phyloP scores from a whole-genome alignment of 2,113 vertebrate species.

The Recurvirostra avosetta region DNA sequence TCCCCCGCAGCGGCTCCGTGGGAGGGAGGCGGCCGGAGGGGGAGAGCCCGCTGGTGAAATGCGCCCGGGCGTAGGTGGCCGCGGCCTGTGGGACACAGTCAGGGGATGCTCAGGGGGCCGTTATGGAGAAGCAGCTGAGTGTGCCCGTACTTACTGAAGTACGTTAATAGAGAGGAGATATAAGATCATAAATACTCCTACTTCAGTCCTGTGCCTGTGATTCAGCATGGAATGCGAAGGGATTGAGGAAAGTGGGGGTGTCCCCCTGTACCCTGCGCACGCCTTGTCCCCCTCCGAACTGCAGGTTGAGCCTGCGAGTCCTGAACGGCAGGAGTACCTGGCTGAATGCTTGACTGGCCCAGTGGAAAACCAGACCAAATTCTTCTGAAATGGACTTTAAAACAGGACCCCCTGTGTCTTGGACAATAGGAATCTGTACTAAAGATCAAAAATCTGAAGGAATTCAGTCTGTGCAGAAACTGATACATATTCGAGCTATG shows the following conservation, averaged over 20 bases:
- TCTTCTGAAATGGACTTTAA: background rate
- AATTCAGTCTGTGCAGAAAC: background rate
- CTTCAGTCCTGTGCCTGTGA: background rate
- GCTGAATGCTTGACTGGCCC: background rate
- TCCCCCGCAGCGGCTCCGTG: too few relatives aligned
- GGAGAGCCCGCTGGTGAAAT: background rate
- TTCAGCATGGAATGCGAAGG: background rate
- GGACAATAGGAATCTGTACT: background rate
- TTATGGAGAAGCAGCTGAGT: background rate
- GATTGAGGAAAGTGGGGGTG: background rate
- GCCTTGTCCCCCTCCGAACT: rapidly evolving
- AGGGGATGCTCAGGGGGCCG: background rate
- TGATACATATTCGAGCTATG: background rate
- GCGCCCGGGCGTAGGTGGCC: too few relatives aligned
- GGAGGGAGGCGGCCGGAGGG: background rate
- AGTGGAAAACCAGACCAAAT: background rate
- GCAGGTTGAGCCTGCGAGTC: rapidly evolving
- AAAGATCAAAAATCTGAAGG: background rate
- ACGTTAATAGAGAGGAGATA: rapidly evolving
- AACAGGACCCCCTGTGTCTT: background rate
- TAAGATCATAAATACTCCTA: background rate
- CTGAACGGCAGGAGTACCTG: background rate
- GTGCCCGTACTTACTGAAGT: rapidly evolving
- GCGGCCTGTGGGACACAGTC: too few relatives aligned
- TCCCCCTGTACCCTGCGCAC: background rate